A percentile compares a stretch with the other conserved stretches of the same genome.
Evolutionary conservation across 2,113 vertebrate genomes (phyloP).

Genomic region (Puffinus mauretanicus): DNA sequence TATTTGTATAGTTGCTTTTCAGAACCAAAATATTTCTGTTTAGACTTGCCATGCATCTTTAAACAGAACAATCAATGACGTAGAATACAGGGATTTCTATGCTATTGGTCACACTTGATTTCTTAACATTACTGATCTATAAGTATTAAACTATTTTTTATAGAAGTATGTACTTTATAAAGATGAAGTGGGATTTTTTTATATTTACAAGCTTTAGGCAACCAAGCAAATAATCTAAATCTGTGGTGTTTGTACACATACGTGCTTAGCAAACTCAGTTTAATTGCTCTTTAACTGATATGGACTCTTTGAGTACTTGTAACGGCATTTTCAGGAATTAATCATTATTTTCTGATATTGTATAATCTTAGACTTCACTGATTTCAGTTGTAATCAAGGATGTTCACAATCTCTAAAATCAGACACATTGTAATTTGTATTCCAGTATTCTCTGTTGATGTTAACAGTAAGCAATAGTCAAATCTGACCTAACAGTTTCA

Average conservation of each 20-base stretch:
- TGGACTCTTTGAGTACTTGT: accelerated
- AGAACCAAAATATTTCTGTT: not conserved
- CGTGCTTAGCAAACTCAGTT: not conserved
- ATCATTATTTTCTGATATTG: not conserved
- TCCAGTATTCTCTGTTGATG: not conserved
- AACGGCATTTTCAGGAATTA: not conserved
- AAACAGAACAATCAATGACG: not conserved
- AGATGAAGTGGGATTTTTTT: not conserved
- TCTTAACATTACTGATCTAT: not conserved
- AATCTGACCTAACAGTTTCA: not conserved
- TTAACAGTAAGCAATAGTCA: not conserved
- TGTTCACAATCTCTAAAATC: not conserved
- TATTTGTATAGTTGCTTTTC: not conserved
- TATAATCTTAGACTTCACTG: not conserved
- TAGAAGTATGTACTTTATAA: not conserved
- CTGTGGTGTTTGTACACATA: not conserved
- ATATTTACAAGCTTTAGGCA: not conserved
- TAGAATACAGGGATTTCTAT: not conserved
- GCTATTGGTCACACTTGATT: not conserved
- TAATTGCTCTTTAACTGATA: not conserved
- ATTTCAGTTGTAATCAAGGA: not conserved
- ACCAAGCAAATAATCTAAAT: not conserved
- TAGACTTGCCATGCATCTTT: not conserved
- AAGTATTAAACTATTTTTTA: not conserved
- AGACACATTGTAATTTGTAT: not conserved